A percentile compares a stretch with the other conserved stretches of the same genome.
These are phyloP conservation scores for Echeneis naucrates DNA, from an alignment of 2,797 vertebrate genomes.

Conservation along the genomic window DNA sequence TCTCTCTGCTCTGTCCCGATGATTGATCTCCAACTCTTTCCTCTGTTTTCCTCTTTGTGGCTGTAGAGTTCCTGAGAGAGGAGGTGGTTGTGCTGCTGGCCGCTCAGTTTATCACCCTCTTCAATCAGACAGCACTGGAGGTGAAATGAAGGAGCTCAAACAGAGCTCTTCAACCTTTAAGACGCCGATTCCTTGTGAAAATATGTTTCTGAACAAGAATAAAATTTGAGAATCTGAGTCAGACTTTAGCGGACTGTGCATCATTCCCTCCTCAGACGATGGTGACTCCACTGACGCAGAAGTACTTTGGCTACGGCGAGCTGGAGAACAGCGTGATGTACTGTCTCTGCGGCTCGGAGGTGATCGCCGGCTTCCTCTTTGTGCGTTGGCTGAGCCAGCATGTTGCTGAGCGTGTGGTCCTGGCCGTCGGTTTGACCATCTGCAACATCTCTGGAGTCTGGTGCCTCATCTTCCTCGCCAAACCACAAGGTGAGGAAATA, in stretches of 20 bases:
- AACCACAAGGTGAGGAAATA: slow-evolving; percentile 81
- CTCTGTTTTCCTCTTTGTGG: background rate
- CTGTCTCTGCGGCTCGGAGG: slow-evolving; percentile 87
- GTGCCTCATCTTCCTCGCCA: slow-evolving; percentile 87
- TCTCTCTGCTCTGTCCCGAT: background rate
- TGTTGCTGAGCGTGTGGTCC: slow-evolving; percentile 82
- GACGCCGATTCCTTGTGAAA: background rate
- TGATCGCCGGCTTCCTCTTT: slow-evolving; percentile 88
- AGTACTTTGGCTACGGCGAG: slow-evolving; percentile 87
- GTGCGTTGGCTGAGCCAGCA: slow-evolving; percentile 85
- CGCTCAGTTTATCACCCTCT: slow-evolving; percentile 90
- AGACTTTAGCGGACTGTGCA: no score
- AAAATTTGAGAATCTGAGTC: background rate
- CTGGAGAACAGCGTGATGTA: slow-evolving; percentile 92
- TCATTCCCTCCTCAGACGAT: slow-evolving; percentile 79
- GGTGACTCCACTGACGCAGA: slow-evolving; percentile 90
- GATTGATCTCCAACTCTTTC: background rate
- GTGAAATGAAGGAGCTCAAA: slow-evolving; percentile 59
- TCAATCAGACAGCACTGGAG: slow-evolving; percentile 90
- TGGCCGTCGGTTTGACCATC: slow-evolving; percentile 85
- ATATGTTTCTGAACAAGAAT: background rate
- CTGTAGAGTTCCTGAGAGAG: slow-evolving; percentile 86
- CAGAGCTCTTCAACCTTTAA: background rate
- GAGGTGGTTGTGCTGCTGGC: slow-evolving; percentile 88
- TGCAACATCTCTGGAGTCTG: slow-evolving; percentile 87